Percentiles rank a stretch among this genome's conserved stretches.
phyloP scores from a whole-genome alignment of 2,113 vertebrate genomes.

The Chamaetylas fuelleborni region DNA sequence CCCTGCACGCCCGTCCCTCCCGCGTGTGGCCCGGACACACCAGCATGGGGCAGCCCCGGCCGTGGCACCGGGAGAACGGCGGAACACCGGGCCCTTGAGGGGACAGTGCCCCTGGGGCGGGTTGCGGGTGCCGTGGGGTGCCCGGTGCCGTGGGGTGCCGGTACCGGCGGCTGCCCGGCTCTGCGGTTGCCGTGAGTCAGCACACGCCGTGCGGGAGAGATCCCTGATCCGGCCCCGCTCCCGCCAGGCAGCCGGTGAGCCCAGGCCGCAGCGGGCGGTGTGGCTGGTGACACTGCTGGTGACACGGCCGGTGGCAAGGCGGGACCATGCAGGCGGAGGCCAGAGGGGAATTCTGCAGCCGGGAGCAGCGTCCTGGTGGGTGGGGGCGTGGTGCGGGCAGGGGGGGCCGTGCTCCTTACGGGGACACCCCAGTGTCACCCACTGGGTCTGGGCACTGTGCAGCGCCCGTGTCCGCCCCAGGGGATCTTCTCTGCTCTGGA shows the following conservation, averaged over 20 bases:
- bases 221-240: not conserved
- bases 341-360: slow-evolving; percentile 11
- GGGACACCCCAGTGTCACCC: not conserved
- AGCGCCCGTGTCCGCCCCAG: rapidly evolving
- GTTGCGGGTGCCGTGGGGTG: not conserved
- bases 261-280: not conserved
- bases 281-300: not conserved
- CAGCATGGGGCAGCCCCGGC: not conserved
- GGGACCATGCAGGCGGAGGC: slow-evolving; percentile 32
- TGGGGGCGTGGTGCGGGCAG: not conserved
- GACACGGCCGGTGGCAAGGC: not conserved
- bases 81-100: not conserved
- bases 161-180: not conserved
- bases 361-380: slow-evolving; percentile 2
- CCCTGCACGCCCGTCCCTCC: not conserved
- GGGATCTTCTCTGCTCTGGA: not conserved
- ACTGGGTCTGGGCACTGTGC: rapidly evolving
- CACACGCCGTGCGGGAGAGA: not conserved
- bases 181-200: slow-evolving; percentile 55
- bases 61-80: not conserved
- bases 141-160: not conserved
- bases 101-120: not conserved
- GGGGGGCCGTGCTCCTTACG: rapidly evolving
- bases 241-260: slow-evolving; percentile 25
- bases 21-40: not conserved